Evolutionary conservation across 2,888 invertebrate genomes (phyloP), one percentile per base, ranked within the genome.

Genomic region (Priocnemis perturbator): DNA sequence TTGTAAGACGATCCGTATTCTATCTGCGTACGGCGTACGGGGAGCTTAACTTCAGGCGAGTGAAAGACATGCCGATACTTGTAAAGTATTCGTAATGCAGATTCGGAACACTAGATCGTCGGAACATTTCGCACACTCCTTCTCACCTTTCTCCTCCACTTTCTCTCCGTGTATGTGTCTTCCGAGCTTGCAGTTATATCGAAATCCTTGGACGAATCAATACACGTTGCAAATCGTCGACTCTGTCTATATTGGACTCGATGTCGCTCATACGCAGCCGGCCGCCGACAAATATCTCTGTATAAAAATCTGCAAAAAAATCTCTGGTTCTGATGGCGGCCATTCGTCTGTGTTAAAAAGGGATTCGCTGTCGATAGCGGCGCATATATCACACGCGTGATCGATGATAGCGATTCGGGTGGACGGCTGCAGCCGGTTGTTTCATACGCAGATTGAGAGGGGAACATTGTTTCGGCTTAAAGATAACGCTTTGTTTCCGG

Each of bases 301-400:
- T 59, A 45, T 50, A 74, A 60, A 72, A 71, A 74, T 76, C 70
- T 68, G 70, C 66, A 64, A 63, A 60, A 56, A 61, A 65, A 57
- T 48, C 70, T 19, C 50, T 19, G 71, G 68, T 73, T 69, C 77
- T 69, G 64, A 53, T 76, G 75, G 73, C 69, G 77, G 80, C 80
- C 82, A 83, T 85, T 79, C 79, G 84, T 85, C 84, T 85, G 83
- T 77, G 82, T 85, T 83, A 85, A 84, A 85, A 85, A 80, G 76
- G 76, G 82, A 83, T 83, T 78, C 76, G 72, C 64, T 73, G 68
- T 73, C 77, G 76, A 75, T 83, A 83, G 79, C 79, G 67, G 64
- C 58, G 73, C 74, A 75, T 77, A 78, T 73, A 81, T 75, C 81
- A 79, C 75, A 75, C 70, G 67, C 64, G 75, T 77, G 81, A 82